phyloP scores from a whole-genome alignment of 2,113 vertebrate genomes.

The Semicossyphus pulcher region DNA sequence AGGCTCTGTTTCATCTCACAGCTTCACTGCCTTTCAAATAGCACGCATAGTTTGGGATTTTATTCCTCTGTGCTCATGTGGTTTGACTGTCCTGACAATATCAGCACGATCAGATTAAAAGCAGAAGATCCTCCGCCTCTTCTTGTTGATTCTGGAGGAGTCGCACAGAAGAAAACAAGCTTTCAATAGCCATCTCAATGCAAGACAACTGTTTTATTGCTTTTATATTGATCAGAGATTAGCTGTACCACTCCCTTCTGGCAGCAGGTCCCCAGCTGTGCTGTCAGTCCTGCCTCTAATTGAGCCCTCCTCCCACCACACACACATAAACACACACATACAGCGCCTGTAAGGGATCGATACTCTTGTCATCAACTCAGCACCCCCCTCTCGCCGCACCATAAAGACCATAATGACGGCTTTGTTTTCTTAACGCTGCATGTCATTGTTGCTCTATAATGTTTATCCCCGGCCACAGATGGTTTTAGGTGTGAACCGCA shows the following conservation, averaged over 20 bases:
- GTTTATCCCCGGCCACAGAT: constrained; percentile 65
- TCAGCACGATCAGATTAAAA: constrained; percentile 5
- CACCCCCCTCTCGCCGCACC: constrained; percentile 21
- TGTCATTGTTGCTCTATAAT: constrained; percentile 53
- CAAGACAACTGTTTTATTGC: constrained; percentile 2
- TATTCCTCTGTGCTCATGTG: constrained; percentile 23
- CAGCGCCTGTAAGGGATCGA: constrained; percentile 45
- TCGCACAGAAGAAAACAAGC: not conserved
- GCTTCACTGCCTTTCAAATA: constrained; percentile 42
- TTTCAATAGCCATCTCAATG: not conserved
- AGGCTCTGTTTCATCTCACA: constrained; percentile 41
- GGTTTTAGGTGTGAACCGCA: constrained; percentile 74
- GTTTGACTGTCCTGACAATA: constrained; percentile 18
- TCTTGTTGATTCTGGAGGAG: constrained; percentile 15
- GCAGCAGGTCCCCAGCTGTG: constrained; percentile 46
- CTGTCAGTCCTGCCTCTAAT: constrained; percentile 36
- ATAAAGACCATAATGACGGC: constrained; percentile 38
- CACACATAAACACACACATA: constrained; percentile 27
- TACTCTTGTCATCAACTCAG: constrained; percentile 51
- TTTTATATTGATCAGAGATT: constrained; percentile 26
- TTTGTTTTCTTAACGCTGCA: constrained; percentile 57
- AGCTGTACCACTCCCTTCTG: constrained; percentile 52
- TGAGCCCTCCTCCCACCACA: not conserved
- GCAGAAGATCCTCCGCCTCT: not conserved
- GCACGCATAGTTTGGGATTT: not conserved